Evolutionary conservation across 2,113 vertebrate genomes (phyloP), one percentile per base, ranked within the genome.

Genomic region (Atrichornis clamosus): DNA sequence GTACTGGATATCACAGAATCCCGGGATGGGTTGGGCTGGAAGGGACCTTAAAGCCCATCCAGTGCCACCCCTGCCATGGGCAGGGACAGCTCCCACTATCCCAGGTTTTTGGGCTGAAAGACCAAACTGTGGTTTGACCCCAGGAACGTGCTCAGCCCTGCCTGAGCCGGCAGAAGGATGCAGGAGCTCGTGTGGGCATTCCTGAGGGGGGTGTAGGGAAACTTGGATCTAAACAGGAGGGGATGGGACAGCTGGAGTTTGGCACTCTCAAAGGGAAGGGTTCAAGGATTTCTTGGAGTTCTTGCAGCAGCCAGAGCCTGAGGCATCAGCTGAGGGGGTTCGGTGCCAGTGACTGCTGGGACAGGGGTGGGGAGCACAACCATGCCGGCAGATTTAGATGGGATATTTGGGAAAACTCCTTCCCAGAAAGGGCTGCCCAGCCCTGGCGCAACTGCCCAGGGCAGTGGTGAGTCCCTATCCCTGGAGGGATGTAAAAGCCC

Each of bases 61-160:
- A 41, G 13, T 26, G 12, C 49, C 47, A 13, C 27, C 56, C 4
- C 26, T 39, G 47, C 35, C 35, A 2, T 32, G 49, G 35, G 68
- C 28, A 72, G 35, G 35, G 37, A 24, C 68, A 24, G 7, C 10
- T 39, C 1, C 49, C 68, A 22, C 11, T 19, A 6, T 13, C 15
- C 37, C 37, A 24, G 50, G 21, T 2, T 18, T 22, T 39, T 41
- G 56, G 53, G 3, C 37, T 23, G 67, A 12, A 15, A 44, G 32
- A 52, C 30, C 55, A 32, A 14, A 23, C 9, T 20, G n/a, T n/a
- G n/a, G n/a, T n/a, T 32, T 11, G 27, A 50, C 50, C 37, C 33
- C 7, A 3, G 0, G 1, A 15, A 13, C 7, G 7, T 6, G 15
- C 41, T 15, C 44, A 28, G 1, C n/a, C 22, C 37, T 3, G 9